These are phyloP conservation scores for Rhagium mordax DNA, from an alignment of 2,888 invertebrate genomes.

Conservation along the genomic window DNA sequence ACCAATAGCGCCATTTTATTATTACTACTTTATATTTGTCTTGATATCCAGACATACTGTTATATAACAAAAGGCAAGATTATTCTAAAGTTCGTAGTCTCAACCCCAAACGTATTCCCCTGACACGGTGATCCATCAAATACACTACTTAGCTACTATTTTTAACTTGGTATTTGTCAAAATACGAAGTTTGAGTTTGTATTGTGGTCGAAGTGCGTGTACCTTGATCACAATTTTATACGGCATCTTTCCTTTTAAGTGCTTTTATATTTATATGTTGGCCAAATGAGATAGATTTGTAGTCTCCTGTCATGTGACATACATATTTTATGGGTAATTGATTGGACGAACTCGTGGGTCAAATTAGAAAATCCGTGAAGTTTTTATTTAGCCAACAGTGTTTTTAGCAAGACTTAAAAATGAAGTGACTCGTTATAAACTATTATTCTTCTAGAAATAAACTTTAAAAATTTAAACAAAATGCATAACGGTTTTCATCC, in stretches of 20 bases:
- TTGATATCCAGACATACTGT: neutral
- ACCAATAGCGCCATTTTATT: neutral
- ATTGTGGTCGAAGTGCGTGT: neutral
- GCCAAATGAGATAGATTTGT: neutral
- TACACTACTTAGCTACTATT: conserved; percentile 9
- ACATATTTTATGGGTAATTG: neutral
- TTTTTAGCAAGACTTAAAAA: neutral
- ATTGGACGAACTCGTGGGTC: neutral
- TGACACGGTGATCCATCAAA: conserved; percentile 15
- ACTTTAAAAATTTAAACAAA: no score
- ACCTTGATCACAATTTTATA: neutral
- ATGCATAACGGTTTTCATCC: no score
- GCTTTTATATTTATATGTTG: neutral
- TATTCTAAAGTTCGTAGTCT: neutral
- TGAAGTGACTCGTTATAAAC: no score
- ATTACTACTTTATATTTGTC: neutral
- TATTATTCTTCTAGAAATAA: no score
- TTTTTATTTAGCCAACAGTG: neutral
- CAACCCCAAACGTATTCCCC: neutral
- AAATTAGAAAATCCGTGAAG: neutral
- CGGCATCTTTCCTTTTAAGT: neutral
- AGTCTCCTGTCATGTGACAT: neutral
- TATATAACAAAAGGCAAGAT: neutral
- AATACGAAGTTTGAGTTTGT: conserved; percentile 2
- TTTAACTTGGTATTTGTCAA: conserved; percentile 8